Percentiles rank a stretch among this genome's conserved stretches.
Evolutionary conservation across 2,888 invertebrate genomes (phyloP).

Genomic region (Parnassius smintheus): DNA sequence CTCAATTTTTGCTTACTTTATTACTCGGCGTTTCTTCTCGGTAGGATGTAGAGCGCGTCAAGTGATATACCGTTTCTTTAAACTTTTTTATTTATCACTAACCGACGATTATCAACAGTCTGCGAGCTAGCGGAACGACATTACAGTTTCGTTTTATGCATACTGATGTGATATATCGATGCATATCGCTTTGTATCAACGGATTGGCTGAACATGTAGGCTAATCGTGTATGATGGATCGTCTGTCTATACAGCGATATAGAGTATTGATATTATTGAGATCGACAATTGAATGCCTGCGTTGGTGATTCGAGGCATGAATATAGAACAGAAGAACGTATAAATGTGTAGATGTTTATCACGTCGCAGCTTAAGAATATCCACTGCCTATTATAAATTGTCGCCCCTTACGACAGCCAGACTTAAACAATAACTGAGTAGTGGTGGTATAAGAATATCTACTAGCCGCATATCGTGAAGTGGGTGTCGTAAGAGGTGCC

Average conservation of each 20-base stretch:
- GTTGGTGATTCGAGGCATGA: background rate
- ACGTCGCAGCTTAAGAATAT: too few species aligned
- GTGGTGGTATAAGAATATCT: too few species aligned
- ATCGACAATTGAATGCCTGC: constrained; percentile 2
- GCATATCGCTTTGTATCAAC: constrained; percentile 11
- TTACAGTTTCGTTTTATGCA: constrained; percentile 1
- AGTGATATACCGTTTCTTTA: constrained; percentile 20
- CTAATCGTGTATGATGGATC: constrained; percentile 23
- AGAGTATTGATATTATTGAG: constrained; percentile 12
- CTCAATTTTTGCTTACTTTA: constrained; percentile 6
- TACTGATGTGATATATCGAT: constrained; percentile 4
- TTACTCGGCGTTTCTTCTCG: background rate
- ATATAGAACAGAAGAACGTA: background rate
- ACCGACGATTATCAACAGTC: background rate
- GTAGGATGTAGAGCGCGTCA: constrained; percentile 18
- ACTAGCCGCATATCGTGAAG: too few species aligned
- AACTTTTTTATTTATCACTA: constrained; percentile 2
- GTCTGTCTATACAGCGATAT: constrained; percentile 7
- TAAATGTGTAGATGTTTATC: too few species aligned
- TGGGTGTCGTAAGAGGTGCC: too few species aligned
- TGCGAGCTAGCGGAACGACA: background rate
- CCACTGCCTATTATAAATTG: too few species aligned
- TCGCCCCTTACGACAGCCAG: too few species aligned
- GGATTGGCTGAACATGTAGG: constrained; percentile 12
- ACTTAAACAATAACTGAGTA: too few species aligned